A percentile compares a stretch with the other conserved stretches of the same genome.
These are phyloP conservation scores for Dexiosoma caninum DNA, from an alignment of 2,888 invertebrate genomes.

Conservation along the genomic window DNA sequence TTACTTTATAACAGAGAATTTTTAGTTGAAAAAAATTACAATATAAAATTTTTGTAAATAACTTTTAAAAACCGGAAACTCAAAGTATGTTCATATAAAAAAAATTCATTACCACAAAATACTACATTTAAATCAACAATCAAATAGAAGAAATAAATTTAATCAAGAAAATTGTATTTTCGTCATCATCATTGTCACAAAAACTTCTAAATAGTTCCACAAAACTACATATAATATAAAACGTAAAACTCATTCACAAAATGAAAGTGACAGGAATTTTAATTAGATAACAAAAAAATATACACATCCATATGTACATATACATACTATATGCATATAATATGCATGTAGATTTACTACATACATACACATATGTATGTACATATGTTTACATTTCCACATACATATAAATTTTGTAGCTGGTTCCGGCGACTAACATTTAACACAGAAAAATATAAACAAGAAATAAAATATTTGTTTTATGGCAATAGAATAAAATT, in stretches of 20 bases:
- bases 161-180: constrained; percentile 16
- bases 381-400: no score
- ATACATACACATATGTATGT: no score
- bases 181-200: constrained; percentile 24
- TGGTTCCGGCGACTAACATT: background rate
- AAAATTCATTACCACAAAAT: constrained; percentile 26
- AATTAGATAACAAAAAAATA: constrained; percentile 25
- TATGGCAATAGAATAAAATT: background rate
- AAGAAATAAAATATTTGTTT: constrained; percentile 3
- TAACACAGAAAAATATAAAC: background rate
- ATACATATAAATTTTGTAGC: no score
- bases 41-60: constrained; percentile 31
- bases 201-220: constrained; percentile 40
- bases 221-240: constrained; percentile 5
- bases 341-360: no score
- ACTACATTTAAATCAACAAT: constrained; percentile 27
- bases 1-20: background rate
- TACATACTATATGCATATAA: no score
- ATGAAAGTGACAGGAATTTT: constrained; percentile 53
- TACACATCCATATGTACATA: no score
- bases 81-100: constrained; percentile 19
- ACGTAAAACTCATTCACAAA: constrained; percentile 35
- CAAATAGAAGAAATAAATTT: background rate
- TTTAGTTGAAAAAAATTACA: background rate
- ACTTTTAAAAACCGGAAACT: constrained; percentile 41